Evolutionary conservation across 92 coral and sea anemone genomes (phyloP), one percentile per base, ranked within the genome.

Genomic region (Actinostola sp.): DNA sequence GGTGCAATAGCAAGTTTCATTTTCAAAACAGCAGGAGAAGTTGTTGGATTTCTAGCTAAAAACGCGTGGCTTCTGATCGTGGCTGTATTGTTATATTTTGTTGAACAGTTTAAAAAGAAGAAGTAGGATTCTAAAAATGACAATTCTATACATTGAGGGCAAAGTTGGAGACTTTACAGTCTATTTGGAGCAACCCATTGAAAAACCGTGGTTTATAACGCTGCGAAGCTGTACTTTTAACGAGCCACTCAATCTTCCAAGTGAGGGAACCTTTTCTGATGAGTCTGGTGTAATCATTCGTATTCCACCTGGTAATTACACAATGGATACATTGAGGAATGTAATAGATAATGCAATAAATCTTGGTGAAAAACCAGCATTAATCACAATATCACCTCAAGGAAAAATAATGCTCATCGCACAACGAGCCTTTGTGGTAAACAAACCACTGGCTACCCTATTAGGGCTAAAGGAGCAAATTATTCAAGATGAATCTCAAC

Each of bases 1-100:
- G 88, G 88, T 27, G 73, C 84, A 0, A 81, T 73, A 21, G 86
- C 86, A 6, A 66, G 81, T 56, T 73, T 73, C 48, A 33, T 81
- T 0, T 81, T 81, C 64, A 81, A 32, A 73, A 73, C 81, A 36
- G 85, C 75, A 1, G 85, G 85, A 19, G 77, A 74, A 17, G 87
- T 23, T 4, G 58, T 82, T 3, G 67, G 77, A 16, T 82, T 74
- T 68, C 45, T 82, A 23, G 81, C 51, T 5, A 68, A 75, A 33
- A 45, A 82, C 67, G 82, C 87, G 1, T 82, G 82, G 87, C 46
- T 82, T n/a, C 43, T 67, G 8, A 75, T 75, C 3, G 82, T 82
- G 0, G 87, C 77, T 38, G 82, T 73, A 17, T 76, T 73, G 10
- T 33, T 73, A 19, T 81, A 81, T 55, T 51, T 81, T 45, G 70